Evolutionary conservation across 2,113 vertebrate genomes (phyloP), one percentile per base, ranked within the genome.

Genomic region (Silurus glanis): DNA sequence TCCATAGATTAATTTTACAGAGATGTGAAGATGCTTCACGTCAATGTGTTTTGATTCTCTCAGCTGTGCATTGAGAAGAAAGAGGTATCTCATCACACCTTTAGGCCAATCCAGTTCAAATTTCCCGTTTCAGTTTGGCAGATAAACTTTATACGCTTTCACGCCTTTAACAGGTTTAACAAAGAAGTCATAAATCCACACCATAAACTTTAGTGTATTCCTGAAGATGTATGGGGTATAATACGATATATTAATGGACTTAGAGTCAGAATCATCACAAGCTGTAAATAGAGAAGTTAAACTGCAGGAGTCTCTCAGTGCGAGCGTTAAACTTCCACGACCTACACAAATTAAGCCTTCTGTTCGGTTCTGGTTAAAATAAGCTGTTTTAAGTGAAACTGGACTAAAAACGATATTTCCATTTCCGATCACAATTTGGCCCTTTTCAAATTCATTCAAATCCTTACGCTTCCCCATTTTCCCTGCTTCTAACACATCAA

Each of bases 301-400:
- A 74, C 28, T 62, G 82, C 82, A 90, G 58, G 64, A 56, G 45
- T 86, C 58, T 62, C 80, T 79, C 8, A 72, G 74, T 83, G 83
- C 67, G 53, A 49, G 69, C 84, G 47, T 72, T 89, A 85, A 89
- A 86, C 74, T 47, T 37, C 13, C 3, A 47, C 87, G 89, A 91
- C 69, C 87, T 87, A 75, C 69, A 37, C 16, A 53, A 80, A 62
- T 85, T 76, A 45, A 64, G 82, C 23, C 23, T 82, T 82, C 61
- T 66, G 59, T 51, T 82, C 80, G n/a, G 56, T 59, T 59, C 55
- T 80, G 76, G 7, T 59, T 61, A 80, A 45, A 61, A 9, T 56
- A 2, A 75, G 5, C 5, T 14, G 2, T 55, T 78, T 78, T 55
- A 28, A 55, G 47, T 51, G 17, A 75, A 75, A 75, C 9, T 9